Evolutionary conservation across 1,140 invertebrate genomes (phyloP), one percentile per base, ranked within the genome.

Genomic region (Diorhabda elongata): DNA sequence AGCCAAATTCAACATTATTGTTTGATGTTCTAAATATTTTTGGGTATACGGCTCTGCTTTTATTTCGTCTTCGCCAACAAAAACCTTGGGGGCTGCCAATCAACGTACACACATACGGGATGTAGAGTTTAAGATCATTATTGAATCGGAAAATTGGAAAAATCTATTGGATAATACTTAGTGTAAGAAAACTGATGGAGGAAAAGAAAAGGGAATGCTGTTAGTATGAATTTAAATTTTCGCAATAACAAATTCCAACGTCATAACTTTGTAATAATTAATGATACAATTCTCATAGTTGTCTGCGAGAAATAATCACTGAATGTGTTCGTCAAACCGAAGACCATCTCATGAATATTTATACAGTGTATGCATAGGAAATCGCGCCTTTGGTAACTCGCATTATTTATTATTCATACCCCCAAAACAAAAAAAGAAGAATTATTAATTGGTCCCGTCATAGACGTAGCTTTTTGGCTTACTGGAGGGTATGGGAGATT

Each of bases 271-370:
- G 26, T 41, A 41, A 61, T 61, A 61, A 61, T 61, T 61, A 61
- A 61, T 61, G n/a, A 61, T 61, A 64, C 42, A 47, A 69, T 71
- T 71, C 70, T 59, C 64, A 56, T 66, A 64, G 61, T 72, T 75
- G 74, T 75, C 74, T 73, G 74, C 61, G 66, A 61, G 59, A 70
- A 71, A 71, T 73, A 75, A 73, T 71, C 71, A 73, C 71, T 75
- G 68, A 67, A 75, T 71, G 71, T 75, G 74, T 70, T 71, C 69
- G 69, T 75, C 74, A 73, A 75, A 70, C 61, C 47, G 64, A 75
- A 70, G 52, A 65, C 66, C 63, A 73, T 64, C 67, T 75, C 69
- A 75, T 75, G 74, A 75, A 75, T 75, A 75, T 75, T 75, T 75
- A 75, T 75, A 73, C 63, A 57, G 44, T 63, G 69, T 75, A 73